Evolutionary conservation across 2,888 invertebrate species (phyloP).

Genomic region (Unio pictorum): DNA sequence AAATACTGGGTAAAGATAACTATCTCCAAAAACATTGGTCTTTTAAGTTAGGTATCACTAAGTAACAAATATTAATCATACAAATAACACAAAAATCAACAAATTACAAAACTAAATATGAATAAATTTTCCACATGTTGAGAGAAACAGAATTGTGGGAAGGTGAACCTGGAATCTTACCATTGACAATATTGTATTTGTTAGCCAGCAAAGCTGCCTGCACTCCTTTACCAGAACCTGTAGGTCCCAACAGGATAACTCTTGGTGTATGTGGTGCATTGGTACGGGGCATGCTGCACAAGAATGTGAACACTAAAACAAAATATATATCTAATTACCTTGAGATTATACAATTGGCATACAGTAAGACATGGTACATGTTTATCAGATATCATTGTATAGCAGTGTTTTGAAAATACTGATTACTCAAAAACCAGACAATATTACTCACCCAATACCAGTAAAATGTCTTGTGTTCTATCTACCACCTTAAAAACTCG

Average conservation of each 20-base stretch:
- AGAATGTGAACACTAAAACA: conserved; percentile 63
- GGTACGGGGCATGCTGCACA: conserved; percentile 61
- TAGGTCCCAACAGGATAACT: conserved; percentile 69
- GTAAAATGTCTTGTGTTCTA: too few species aligned
- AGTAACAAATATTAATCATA: neutral
- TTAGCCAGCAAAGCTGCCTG: conserved; percentile 69
- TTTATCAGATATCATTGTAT: neutral
- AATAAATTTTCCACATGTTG: neutral
- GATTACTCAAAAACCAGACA: too few species aligned
- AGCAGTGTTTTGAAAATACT: neutral
- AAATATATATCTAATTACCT: neutral
- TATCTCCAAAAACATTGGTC: too few species aligned
- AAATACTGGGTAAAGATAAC: too few species aligned
- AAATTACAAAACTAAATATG: neutral
- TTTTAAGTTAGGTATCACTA: too few species aligned
- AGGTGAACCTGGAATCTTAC: conserved; percentile 33
- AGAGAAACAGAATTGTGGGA: neutral
- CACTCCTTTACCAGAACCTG: conserved; percentile 69
- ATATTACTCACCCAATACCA: too few species aligned
- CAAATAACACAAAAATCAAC: neutral
- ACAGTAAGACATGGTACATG: neutral
- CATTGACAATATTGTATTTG: conserved; percentile 71
- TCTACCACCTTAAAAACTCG: too few species aligned
- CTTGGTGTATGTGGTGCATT: conserved; percentile 70
- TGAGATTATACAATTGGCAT: neutral